Base-by-base conservation (phyloP, 1,140 invertebrate species). In the Aphelenchoides besseyi region DNA sequence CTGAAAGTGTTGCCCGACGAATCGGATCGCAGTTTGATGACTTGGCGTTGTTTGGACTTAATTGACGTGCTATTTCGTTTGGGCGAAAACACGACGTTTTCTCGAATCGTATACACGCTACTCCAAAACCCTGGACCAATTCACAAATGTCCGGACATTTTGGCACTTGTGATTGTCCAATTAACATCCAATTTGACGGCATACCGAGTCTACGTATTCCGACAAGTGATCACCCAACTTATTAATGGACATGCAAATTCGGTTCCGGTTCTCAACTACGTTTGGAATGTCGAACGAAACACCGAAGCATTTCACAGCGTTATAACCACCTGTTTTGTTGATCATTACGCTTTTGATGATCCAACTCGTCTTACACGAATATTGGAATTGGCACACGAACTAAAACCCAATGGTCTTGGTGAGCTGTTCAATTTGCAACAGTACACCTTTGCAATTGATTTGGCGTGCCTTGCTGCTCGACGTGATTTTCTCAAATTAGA, bases 401-500 rank as follows among this genome's bases (percentile, higher is more conserved):
- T 98, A 0, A 79, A 79, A 41, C 74, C 74, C 1, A 76, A 76
- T 64, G 66, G 66, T 0, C 55, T 70, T 8, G 95, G 93, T 0
- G 88, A 93, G 74, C 86, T 98, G n/a, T 86, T 98, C 0, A 97
- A 96, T 86, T 91, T 91, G 0, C 91, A 92, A 71, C 92, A 92
- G 0, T 95, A 95, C 86, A 89, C 92, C 18, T 98, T 98, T 87
- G 92, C 97, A 2, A 97, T 98, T 78, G 96, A 98, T 87, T 86
- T 98, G 62, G 95, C 96, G 0, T 98, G 95, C 86, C 86, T 98
- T 52, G 95, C 96, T 0, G 97, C 95, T 0, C 86, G 95, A 70
- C 87, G 96, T 66, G 96, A 97, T 85, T 98, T 97, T 86, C 87
- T 98, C 0, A 98, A 98, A 85, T 86, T 98, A 3, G 96, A 98